phyloP scores from a whole-genome alignment of 2,797 vertebrate species.

The Babyrousa celebensis region DNA sequence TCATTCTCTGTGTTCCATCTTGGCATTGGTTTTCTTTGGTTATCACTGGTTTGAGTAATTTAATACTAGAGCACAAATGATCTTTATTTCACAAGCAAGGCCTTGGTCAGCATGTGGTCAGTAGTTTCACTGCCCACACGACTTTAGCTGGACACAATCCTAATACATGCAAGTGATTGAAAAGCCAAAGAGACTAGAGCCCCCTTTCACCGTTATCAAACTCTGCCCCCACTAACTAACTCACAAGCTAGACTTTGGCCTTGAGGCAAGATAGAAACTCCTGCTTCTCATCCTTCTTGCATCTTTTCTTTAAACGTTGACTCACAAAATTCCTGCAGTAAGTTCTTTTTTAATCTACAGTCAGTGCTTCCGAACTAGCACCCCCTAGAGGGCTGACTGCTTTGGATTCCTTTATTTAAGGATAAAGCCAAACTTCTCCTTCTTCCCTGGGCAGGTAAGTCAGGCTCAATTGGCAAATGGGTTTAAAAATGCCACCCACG shows the following conservation, averaged over 20 bases:
- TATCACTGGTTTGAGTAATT: background rate
- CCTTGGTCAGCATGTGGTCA: background rate
- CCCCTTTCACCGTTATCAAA: background rate
- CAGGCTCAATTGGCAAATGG: slow-evolving; percentile 20
- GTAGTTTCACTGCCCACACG: background rate
- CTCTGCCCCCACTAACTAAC: too few species aligned
- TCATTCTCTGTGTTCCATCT: background rate
- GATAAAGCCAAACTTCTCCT: slow-evolving; percentile 56
- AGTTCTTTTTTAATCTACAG: slow-evolving; percentile 66
- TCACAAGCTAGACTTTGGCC: background rate
- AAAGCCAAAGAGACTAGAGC: slow-evolving; percentile 35
- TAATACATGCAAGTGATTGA: background rate
- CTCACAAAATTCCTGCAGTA: slow-evolving; percentile 40
- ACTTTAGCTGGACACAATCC: background rate
- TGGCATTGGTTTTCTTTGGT: background rate
- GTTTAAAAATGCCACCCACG: slow-evolving; percentile 69
- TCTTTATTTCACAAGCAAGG: background rate
- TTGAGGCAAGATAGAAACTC: slow-evolving; percentile 75
- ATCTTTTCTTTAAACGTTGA: slow-evolving; percentile 55
- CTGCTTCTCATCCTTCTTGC: slow-evolving; percentile 39
- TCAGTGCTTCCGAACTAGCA: slow-evolving; percentile 48
- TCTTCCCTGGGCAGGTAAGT: background rate
- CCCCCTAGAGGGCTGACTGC: background rate
- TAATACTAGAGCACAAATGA: background rate
- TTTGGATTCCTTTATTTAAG: slow-evolving; percentile 57